Conservation (phyloP, 2,888 invertebrate genomes). For the Cheilosia urbana region DNA sequence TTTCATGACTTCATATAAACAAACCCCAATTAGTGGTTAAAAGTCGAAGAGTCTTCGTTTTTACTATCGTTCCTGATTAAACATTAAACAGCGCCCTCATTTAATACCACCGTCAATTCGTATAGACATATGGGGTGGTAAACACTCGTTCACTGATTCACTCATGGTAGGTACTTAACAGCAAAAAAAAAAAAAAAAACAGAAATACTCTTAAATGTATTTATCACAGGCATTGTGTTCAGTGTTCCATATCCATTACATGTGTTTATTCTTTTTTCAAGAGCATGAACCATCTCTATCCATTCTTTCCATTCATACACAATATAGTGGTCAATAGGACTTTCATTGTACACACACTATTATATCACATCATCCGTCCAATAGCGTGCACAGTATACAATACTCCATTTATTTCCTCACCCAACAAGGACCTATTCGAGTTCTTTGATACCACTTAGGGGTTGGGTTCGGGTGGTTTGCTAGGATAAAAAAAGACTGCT, state of each 20-base stretch:
- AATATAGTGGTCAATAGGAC: conserved; percentile 60
- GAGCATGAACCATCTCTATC: conserved; percentile 1
- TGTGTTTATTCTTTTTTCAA: neutral
- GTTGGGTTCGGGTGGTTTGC: neutral
- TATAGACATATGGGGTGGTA: no score
- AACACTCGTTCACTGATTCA: neutral
- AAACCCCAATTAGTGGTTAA: no score
- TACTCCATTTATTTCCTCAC: conserved; percentile 1
- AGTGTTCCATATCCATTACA: conserved; percentile 12
- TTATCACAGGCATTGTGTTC: conserved; percentile 21
- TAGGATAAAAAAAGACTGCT: conserved; percentile 30
- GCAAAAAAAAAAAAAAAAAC: neutral
- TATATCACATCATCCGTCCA: conserved; percentile 41
- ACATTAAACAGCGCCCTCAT: no score
- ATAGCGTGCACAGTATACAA: no score
- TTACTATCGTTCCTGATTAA: no score
- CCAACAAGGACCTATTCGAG: neutral
- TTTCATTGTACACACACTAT: conserved; percentile 36
- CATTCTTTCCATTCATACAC: neutral
- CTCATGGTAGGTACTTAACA: neutral
- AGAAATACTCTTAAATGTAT: conserved; percentile 3
- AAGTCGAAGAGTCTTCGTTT: no score
- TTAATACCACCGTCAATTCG: no score
- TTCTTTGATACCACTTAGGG: conserved; percentile 18
- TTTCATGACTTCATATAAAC: conserved; percentile 23